A percentile compares a stretch with the other conserved stretches of the same genome.
Evolutionary conservation across 2,113 vertebrate species (phyloP).

Genomic region (Nicator chloris): DNA sequence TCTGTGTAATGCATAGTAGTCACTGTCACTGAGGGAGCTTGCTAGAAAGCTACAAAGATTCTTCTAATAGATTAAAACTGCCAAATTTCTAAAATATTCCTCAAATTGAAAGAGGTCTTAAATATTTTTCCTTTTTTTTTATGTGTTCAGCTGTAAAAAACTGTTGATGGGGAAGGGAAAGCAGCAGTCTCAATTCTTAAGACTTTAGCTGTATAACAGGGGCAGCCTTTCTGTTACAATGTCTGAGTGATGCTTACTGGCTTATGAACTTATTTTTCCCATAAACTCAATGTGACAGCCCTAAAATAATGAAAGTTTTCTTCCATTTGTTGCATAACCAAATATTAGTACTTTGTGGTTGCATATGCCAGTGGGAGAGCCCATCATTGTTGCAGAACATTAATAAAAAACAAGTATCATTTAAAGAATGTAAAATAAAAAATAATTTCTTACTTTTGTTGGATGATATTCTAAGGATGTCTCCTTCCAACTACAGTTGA

Average conservation of each 20-base stretch:
- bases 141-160: neutral
- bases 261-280: neutral
- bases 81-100: neutral
- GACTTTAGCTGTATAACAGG: neutral
- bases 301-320: neutral
- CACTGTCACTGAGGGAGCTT: neutral
- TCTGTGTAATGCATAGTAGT: neutral
- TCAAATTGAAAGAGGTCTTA: neutral
- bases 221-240: neutral
- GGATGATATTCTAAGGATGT: neutral
- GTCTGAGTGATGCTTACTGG: neutral
- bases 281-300: neutral
- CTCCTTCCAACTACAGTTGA: neutral
- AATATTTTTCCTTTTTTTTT: neutral
- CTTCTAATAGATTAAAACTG: neutral
- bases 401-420: neutral
- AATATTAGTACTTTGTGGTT: neutral
- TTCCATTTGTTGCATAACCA: neutral
- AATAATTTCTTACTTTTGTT: neutral
- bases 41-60: neutral
- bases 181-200: neutral
- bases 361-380: neutral
- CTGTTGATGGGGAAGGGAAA: neutral
- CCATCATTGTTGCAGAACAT: neutral
- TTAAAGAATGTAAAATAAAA: neutral